phyloP scores from a whole-genome alignment of 2,113 vertebrate genomes.

The Rostratula benghalensis region DNA sequence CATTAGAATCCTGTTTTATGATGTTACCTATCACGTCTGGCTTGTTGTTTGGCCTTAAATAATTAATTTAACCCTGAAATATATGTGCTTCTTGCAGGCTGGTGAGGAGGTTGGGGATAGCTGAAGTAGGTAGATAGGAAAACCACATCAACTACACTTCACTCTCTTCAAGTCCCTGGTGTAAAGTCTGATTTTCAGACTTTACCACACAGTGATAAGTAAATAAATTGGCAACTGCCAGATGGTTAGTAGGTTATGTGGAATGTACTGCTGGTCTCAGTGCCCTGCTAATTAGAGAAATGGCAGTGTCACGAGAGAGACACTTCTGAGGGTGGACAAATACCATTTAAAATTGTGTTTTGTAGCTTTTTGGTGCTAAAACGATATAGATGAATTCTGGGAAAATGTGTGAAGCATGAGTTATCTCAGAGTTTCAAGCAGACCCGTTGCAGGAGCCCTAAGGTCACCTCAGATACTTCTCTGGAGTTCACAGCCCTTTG shows the following conservation, averaged over 20 bases:
- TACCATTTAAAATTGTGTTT: background rate
- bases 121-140: background rate
- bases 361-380: background rate
- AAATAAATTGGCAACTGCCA: background rate
- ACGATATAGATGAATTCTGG: background rate
- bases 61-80: background rate
- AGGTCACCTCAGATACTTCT: background rate
- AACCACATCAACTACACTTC: background rate
- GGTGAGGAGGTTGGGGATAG: background rate
- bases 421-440: background rate
- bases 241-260: background rate
- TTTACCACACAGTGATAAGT: background rate
- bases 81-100: background rate
- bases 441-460: background rate
- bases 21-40: background rate
- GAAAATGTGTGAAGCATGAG: rapidly evolving
- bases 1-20: background rate
- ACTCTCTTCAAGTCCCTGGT: background rate
- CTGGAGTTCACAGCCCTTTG: rapidly evolving
- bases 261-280: background rate
- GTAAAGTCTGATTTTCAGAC: background rate
- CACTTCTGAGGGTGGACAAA: background rate
- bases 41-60: background rate
- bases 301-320: background rate
- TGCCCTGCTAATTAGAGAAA: background rate